Base-by-base conservation (phyloP, 1,140 invertebrate species). In the Pseudoatta argentina region DNA sequence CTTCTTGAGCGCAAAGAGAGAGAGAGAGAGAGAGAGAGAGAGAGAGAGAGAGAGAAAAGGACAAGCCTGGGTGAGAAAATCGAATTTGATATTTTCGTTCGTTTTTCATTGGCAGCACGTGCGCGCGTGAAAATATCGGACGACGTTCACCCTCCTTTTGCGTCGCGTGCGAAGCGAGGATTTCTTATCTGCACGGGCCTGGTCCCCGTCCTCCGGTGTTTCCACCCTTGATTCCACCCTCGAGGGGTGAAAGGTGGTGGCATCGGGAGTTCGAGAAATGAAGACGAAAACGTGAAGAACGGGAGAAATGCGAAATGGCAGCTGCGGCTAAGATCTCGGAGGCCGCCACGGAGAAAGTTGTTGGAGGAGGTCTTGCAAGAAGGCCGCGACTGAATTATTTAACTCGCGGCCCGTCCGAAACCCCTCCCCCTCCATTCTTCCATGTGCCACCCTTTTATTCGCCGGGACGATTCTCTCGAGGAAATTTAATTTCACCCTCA, bases 401-500 rank as follows among this genome's bases (percentile, higher is more conserved):
- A 91, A 92, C 73, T 91, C 82, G 67, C 67, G 77, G 57, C 72
- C 85, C 64, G 64, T 76, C 83, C 75, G 53, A 88, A 72, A 67
- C 63, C 73, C 27, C 59, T 18, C 64, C 67, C 73, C 48, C 79
- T 30, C 67, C 53, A 53, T 44, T 69, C 55, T 67, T 63, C 59
- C 34, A 24, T 86, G 55, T 44, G 24, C 79, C 85, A 48, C 48
- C 59, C 51, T 87, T 78, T 72, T 87, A 61, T 77, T 87, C 86
- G 16, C 12, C 8, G 66, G 64, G 51, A 57, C 55, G 67, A 87
- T 59, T 86, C 78, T 69, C 21, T 57, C 8, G 89, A 91, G 92
- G 89, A 91, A 92, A 93, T 93, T 93, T 93, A 92, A 93, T 93
- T 93, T 92, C 86, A 85, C 85, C 86, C 89, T 79, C 55, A 53